These are phyloP conservation scores for Limosa lapponica DNA, from an alignment of 2,797 vertebrate species.

Conservation along the genomic window DNA sequence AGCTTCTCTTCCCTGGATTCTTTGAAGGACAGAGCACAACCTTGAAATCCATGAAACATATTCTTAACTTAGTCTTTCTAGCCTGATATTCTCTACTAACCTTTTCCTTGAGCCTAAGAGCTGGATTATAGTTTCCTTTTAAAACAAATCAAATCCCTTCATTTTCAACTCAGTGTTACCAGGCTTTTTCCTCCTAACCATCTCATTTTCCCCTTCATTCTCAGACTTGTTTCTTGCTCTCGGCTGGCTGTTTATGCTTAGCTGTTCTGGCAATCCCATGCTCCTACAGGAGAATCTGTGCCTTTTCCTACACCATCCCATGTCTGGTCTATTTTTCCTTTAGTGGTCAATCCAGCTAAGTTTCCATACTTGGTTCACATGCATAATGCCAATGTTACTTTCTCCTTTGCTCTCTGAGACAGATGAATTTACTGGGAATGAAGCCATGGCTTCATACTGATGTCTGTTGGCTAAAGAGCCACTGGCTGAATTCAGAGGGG, in stretches of 20 bases:
- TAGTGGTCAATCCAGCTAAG: constrained; percentile 22
- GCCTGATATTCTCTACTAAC: not conserved
- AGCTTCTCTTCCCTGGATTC: not conserved
- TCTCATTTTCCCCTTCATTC: not conserved
- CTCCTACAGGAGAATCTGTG: not conserved
- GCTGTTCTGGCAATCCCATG: not conserved
- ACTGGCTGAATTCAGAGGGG: not conserved
- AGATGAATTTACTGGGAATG: constrained; percentile 18
- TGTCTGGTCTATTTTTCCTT: constrained; percentile 8
- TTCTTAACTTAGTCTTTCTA: not conserved
- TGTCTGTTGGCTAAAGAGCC: not conserved
- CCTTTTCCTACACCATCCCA: not conserved
- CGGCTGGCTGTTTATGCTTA: not conserved
- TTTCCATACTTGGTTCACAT: not conserved
- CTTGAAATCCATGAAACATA: not conserved
- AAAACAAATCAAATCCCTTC: not conserved
- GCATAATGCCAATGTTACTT: not conserved
- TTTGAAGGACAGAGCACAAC: constrained; percentile 9
- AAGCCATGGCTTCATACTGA: constrained; percentile 8
- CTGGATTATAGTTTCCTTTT: not conserved
- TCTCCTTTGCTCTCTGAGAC: constrained; percentile 31
- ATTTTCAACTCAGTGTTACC: not conserved
- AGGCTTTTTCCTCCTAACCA: not conserved
- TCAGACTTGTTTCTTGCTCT: not conserved
- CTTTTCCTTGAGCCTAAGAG: not conserved